Percentiles rank a stretch among this genome's conserved stretches.
These are phyloP conservation scores for Agrochola litura DNA, from an alignment of 2,888 invertebrate species.

Conservation along the genomic window DNA sequence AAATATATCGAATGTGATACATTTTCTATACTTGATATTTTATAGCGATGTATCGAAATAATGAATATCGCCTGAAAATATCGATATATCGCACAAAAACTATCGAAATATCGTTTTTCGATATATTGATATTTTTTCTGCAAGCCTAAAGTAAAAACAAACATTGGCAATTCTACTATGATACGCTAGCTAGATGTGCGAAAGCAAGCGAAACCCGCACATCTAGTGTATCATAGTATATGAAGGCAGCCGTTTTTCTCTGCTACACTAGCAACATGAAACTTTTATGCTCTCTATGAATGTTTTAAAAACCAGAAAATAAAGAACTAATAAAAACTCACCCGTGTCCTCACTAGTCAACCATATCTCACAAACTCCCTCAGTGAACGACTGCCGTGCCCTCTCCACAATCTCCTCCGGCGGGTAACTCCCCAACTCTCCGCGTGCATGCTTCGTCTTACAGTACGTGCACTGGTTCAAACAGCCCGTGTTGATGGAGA, in stretches of 20 bases:
- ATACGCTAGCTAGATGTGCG: no score
- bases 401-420: slow-evolving; percentile 97
- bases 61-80: no score
- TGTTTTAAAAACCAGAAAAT: background rate
- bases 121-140: no score
- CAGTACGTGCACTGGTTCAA: slow-evolving; percentile 99
- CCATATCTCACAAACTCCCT: slow-evolving; percentile 99
- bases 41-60: no score
- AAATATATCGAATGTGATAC: no score
- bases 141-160: background rate
- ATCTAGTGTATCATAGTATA: background rate
- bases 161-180: background rate
- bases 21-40: no score
- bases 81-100: no score
- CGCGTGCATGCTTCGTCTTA: slow-evolving; percentile 99
- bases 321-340: slow-evolving; percentile 46
- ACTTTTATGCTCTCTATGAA: background rate
- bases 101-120: no score
- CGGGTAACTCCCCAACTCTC: slow-evolving; percentile 98
- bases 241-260: background rate
- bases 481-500: slow-evolving; percentile 98
- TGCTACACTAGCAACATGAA: background rate
- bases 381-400: slow-evolving; percentile 96
- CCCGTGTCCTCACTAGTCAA: slow-evolving; percentile 99
- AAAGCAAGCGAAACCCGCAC: background rate